Percentiles rank a stretch among this genome's conserved stretches.
Conservation (phyloP, 2,888 invertebrate genomes). For the Copidosoma aretas region DNA sequence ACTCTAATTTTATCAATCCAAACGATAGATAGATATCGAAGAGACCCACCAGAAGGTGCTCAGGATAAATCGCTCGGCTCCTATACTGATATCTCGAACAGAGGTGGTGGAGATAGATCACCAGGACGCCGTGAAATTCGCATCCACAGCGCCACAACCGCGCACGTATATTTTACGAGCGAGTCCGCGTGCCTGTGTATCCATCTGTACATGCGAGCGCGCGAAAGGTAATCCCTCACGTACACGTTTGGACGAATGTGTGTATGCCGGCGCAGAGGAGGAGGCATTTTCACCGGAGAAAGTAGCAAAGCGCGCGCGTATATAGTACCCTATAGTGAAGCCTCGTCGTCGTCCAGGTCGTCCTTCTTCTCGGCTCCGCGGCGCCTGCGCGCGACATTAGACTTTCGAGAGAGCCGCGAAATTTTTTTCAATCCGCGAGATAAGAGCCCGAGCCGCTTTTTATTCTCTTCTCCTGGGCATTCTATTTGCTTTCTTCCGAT, state of each 20-base stretch:
- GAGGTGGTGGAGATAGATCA: background rate
- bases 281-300: slow-evolving; percentile 60
- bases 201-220: slow-evolving; percentile 12
- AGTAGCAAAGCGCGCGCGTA: slow-evolving; percentile 49
- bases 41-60: too few species aligned
- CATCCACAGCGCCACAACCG: too few species aligned
- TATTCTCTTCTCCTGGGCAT: background rate
- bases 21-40: too few species aligned
- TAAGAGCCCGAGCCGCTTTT: background rate
- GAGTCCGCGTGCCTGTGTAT: slow-evolving; percentile 15
- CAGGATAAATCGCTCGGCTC: background rate
- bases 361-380: background rate
- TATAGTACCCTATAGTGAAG: too few species aligned
- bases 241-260: too few species aligned
- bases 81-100: background rate
- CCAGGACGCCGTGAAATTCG: background rate
- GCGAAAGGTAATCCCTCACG: slow-evolving; percentile 50
- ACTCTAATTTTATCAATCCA: too few species aligned
- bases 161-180: too few species aligned
- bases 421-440: slow-evolving; percentile 1
- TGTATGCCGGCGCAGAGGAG: slow-evolving; percentile 48
- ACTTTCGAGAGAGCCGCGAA: slow-evolving; percentile 36
- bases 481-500: background rate
- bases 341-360: slow-evolving; percentile 17
- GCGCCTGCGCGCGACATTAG: slow-evolving; percentile 28